A percentile compares a stretch with the other conserved stretches of the same genome.
Evolutionary conservation across 2,888 invertebrate species (phyloP).

Genomic region (Amphipyra berbera): DNA sequence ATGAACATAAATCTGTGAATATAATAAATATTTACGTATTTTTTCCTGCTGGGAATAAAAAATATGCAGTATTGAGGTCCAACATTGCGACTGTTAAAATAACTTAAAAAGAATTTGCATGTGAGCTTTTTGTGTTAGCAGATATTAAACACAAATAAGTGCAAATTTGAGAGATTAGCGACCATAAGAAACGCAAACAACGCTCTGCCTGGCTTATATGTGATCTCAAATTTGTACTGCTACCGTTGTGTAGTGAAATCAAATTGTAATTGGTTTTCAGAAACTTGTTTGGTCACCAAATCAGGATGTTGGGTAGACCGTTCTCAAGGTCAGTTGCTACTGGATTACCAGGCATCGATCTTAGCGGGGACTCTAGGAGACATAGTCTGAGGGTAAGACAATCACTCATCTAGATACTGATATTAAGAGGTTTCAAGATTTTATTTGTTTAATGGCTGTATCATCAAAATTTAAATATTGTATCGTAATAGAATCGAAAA

Average conservation of each 20-base stretch:
- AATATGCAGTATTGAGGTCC: conserved; percentile 53
- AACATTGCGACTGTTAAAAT: conserved; percentile 57
- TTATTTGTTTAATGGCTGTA: no score
- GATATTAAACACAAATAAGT: conserved; percentile 68
- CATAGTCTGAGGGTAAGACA: conserved; percentile 90
- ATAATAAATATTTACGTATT: conserved; percentile 52
- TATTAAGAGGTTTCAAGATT: not conserved
- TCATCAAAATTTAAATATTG: no score
- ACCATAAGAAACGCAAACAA: conserved; percentile 64
- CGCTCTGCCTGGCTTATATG: conserved; percentile 82
- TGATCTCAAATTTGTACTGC: conserved; percentile 70
- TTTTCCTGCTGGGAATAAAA: conserved; percentile 57
- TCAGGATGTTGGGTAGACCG: conserved; percentile 91
- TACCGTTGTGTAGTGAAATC: conserved; percentile 74
- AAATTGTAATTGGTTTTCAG: conserved; percentile 83
- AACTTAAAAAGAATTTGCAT: conserved; percentile 78
- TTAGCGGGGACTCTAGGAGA: conserved; percentile 87
- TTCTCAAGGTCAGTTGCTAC: conserved; percentile 92
- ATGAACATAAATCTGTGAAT: conserved; percentile 57
- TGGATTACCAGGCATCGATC: conserved; percentile 87
- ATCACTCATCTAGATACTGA: not conserved
- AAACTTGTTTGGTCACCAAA: conserved; percentile 91
- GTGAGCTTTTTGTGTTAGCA: conserved; percentile 87
- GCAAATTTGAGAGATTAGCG: conserved; percentile 73
- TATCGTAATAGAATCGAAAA: no score